Percentiles rank a stretch among this genome's conserved stretches.
Conservation (phyloP, 2,113 vertebrate species). For the Cettia cetti region DNA sequence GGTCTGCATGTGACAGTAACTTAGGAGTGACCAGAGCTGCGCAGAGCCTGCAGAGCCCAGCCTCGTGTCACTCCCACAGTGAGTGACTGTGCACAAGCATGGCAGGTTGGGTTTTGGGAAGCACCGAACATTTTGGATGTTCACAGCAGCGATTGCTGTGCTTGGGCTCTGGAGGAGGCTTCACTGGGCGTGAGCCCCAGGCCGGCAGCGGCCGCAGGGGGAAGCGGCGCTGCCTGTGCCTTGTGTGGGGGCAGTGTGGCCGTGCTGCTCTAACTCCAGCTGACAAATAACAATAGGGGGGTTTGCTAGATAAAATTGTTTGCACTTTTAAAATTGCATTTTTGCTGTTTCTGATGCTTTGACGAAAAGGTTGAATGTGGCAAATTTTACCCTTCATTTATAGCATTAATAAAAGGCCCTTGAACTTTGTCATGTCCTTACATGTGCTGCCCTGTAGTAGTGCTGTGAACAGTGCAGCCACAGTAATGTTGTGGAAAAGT, state of each 20-base stretch:
- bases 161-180: neutral
- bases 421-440: neutral
- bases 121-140: rapidly evolving
- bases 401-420: neutral
- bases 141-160: neutral
- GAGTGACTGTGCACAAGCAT: neutral
- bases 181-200: too few species aligned
- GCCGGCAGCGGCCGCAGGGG: too few species aligned
- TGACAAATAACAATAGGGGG: neutral
- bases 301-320: neutral
- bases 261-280: neutral
- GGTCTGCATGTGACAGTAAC: neutral
- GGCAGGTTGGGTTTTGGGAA: neutral
- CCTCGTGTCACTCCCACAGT: rapidly evolving
- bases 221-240: too few species aligned
- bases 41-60: neutral
- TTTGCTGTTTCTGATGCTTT: neutral
- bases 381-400: neutral
- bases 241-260: neutral
- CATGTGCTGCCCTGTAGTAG: neutral
- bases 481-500: neutral
- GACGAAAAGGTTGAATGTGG: neutral
- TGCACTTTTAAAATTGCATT: neutral
- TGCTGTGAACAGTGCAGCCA: neutral
- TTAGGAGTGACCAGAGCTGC: rapidly evolving